Evolutionary conservation across 2,888 invertebrate species (phyloP).

Genomic region (Idaea biselata): DNA sequence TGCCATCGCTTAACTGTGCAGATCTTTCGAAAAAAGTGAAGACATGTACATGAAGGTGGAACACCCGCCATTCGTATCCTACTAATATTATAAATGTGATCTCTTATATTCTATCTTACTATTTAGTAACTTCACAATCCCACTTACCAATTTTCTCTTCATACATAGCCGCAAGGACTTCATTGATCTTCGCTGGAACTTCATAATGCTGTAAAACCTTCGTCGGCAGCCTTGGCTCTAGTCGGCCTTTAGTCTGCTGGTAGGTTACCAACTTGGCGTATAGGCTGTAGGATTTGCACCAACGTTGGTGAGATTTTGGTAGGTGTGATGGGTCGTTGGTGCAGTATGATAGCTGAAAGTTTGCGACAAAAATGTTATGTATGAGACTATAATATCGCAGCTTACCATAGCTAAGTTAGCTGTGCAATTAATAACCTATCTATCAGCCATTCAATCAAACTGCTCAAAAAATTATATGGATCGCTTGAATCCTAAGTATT

Average conservation of each 20-base stretch:
- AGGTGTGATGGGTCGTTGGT: constrained; percentile 73
- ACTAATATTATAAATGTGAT: too few relatives aligned
- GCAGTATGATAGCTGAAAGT: constrained; percentile 77
- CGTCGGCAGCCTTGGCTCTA: constrained; percentile 81
- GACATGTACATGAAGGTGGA: too few relatives aligned
- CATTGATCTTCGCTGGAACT: constrained; percentile 72
- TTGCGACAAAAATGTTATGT: not conserved
- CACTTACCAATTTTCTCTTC: constrained; percentile 66
- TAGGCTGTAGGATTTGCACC: constrained; percentile 83
- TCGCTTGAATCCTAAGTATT: too few relatives aligned
- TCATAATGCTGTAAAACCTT: constrained; percentile 52
- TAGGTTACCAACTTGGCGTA: constrained; percentile 81
- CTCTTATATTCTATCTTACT: too few relatives aligned
- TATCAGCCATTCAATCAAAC: not conserved
- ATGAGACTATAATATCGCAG: not conserved
- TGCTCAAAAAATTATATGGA: too few relatives aligned
- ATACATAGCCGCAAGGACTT: constrained; percentile 69
- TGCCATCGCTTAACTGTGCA: too few relatives aligned
- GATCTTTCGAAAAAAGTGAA: too few relatives aligned
- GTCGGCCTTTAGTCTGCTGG: constrained; percentile 80
- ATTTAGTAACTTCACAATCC: not conserved
- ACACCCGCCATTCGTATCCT: too few relatives aligned
- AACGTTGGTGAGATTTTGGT: constrained; percentile 73
- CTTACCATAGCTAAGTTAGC: too few relatives aligned
- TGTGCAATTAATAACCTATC: too few relatives aligned